Evolutionary conservation across 1,140 invertebrate genomes (phyloP), one percentile per base, ranked within the genome.

Genomic region (Homalodisca vitripennis): DNA sequence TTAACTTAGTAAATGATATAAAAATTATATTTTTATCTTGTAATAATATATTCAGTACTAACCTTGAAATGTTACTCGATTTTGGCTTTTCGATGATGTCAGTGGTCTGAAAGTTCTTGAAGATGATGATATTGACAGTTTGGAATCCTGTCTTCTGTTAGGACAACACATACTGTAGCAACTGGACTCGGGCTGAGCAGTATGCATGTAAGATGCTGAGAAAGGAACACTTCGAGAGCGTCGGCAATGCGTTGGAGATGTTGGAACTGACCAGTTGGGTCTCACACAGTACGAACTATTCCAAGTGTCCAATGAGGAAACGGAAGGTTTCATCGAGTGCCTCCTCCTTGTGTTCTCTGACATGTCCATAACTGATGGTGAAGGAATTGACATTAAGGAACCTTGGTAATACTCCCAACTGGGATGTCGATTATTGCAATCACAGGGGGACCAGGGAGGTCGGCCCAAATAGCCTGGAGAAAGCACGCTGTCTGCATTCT

Each of bases 41-140:
- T n/a, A n/a, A n/a, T n/a, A n/a, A n/a, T n/a, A n/a, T n/a, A n/a
- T n/a, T n/a, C n/a, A n/a, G 2, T 48, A 70, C 66, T 64, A 69
- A 84, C 83, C 82, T 80, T 82, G 79, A 62, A 84, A 84, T 0
- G 82, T 84, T 48, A 84, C 82, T 73, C 81, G 82, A 27, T 14
- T 66, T 47, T n/a, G 1, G 22, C 31, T 66, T 27, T 66, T 66
- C 3, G 63, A 27, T 2, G 63, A n/a, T 10, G 63, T 12, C 17
- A 46, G 22, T 12, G 63, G 32, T 46, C 34, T 66, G 24, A 66
- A 66, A 3, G 63, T 66, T 22, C 63, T 66, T 27, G 55, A 60
- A 27, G 55, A 60, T 27, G 55, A 60, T 12, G 55, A 60, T 60
- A 60, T 60, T 60, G 55, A 60, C 22, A 60, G 26, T 30, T 60